Percentiles rank a stretch among this genome's conserved stretches.
Evolutionary conservation across 2,113 vertebrate genomes (phyloP).

Genomic region (Ellobius talpinus): DNA sequence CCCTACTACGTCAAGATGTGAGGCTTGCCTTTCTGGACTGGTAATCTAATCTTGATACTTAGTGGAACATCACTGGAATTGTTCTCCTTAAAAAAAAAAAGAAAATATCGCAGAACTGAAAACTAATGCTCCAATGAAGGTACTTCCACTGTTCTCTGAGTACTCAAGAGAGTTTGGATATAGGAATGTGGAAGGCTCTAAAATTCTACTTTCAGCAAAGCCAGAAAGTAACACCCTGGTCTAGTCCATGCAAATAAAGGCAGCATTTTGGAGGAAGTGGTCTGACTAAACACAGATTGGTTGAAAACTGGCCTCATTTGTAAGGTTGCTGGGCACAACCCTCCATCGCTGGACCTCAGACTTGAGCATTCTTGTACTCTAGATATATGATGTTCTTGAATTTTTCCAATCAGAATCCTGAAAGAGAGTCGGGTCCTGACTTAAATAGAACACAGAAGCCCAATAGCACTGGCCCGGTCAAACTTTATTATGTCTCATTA

Average conservation of each 20-base stretch:
- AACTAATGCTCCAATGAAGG: background rate
- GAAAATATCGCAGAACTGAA: background rate
- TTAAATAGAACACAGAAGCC: background rate
- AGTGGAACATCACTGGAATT: constrained; percentile 53
- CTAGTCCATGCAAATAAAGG: constrained; percentile 56
- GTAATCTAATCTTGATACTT: background rate
- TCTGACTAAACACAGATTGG: constrained; percentile 40
- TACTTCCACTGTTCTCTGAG: background rate
- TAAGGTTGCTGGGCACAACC: background rate
- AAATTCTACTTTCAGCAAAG: background rate
- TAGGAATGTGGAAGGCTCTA: background rate
- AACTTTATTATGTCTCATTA: background rate
- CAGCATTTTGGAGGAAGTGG: background rate
- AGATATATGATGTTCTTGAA: background rate
- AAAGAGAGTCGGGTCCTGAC: background rate
- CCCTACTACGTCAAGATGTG: constrained; percentile 59
- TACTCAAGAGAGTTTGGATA: background rate
- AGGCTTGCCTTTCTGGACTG: constrained; percentile 21
- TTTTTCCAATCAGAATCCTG: background rate
- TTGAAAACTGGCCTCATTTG: constrained; percentile 1
- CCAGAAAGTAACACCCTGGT: background rate
- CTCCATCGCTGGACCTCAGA: background rate
- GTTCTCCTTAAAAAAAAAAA: background rate
- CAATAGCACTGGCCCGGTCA: background rate
- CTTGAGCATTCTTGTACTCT: background rate